phyloP scores from a whole-genome alignment of 2,797 vertebrate genomes.

The Acrossocheilus wenchowensis region DNA sequence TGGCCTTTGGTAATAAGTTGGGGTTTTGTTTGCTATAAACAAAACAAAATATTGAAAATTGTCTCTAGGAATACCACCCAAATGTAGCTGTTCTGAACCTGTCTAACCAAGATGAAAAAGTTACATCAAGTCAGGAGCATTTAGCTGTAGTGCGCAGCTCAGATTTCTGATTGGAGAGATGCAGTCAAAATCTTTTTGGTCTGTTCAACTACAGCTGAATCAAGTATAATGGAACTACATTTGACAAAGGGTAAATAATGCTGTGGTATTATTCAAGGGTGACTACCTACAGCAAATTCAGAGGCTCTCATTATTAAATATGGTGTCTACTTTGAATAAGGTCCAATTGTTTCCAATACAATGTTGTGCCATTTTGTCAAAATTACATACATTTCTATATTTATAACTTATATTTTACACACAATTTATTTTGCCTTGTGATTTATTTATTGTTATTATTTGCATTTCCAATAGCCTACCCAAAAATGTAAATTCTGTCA shows the following conservation, averaged over 20 bases:
- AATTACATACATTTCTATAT: background rate
- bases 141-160: conserved; percentile 1
- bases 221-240: background rate
- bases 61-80: background rate
- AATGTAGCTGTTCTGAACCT: background rate
- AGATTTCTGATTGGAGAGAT: background rate
- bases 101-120: background rate
- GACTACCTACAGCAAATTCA: background rate
- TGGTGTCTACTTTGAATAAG: background rate
- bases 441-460: background rate
- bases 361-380: background rate
- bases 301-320: background rate
- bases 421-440: background rate
- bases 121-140: background rate
- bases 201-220: background rate
- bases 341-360: background rate
- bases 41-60: background rate
- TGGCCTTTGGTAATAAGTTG: background rate
- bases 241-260: background rate
- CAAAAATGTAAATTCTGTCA: background rate
- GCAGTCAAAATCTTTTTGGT: background rate
- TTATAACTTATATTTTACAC: background rate
- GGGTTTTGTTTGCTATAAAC: background rate
- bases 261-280: background rate
- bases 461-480: background rate